phyloP scores from a whole-genome alignment of 2,888 invertebrate species.

The Tetrapedia diversipes region DNA sequence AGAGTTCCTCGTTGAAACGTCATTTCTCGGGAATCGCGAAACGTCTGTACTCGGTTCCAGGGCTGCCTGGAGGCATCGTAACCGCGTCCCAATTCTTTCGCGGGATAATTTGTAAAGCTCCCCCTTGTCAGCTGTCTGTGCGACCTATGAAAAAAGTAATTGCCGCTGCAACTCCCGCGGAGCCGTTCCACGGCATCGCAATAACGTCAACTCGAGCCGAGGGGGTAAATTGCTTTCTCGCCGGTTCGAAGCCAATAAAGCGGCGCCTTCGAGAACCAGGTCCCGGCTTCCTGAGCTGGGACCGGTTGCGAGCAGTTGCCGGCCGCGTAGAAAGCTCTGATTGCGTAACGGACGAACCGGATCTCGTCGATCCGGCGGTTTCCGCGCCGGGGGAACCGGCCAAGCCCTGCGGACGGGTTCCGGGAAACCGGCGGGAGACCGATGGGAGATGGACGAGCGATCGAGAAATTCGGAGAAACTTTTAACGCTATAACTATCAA shows the following conservation, averaged over 20 bases:
- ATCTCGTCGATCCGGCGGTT: slow-evolving; percentile 58
- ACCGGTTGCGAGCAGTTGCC: slow-evolving; percentile 51
- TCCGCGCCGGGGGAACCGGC: slow-evolving; percentile 29
- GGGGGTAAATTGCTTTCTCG: slow-evolving; percentile 48
- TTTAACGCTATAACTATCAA: no score
- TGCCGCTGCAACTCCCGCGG: not conserved
- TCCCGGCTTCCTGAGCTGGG: slow-evolving; percentile 38
- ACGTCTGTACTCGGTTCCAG: not conserved
- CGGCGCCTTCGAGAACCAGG: slow-evolving; percentile 38
- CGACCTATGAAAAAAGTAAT: not conserved
- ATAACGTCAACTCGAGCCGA: slow-evolving; percentile 14
- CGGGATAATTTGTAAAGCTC: no score
- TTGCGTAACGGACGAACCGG: slow-evolving; percentile 69
- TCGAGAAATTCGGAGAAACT: slow-evolving; percentile 62
- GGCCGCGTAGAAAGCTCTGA: slow-evolving; percentile 66
- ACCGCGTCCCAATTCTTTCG: no score
- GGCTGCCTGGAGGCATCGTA: no score
- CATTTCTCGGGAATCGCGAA: no score
- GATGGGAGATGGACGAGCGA: not conserved
- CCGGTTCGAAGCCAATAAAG: slow-evolving; percentile 45
- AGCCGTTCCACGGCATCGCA: not conserved
- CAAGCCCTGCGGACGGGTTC: not conserved
- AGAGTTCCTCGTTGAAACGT: no score
- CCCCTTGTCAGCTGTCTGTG: not conserved
- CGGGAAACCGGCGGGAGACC: not conserved